A percentile compares a stretch with the other conserved stretches of the same genome.
Evolutionary conservation across 2,888 invertebrate genomes (phyloP).

Genomic region (Pachliopta kotzebuea): DNA sequence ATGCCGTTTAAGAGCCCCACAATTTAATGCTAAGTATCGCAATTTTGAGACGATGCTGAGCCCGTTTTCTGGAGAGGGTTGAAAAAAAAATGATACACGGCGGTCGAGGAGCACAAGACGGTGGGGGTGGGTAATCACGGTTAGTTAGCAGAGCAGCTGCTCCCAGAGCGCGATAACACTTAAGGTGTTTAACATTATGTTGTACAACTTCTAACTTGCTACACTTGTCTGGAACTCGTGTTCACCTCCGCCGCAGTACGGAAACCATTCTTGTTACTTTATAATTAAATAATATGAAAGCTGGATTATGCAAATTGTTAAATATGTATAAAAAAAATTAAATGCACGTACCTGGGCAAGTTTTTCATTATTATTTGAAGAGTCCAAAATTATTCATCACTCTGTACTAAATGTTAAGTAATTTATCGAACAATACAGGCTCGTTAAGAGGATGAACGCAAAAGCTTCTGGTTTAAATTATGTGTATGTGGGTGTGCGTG

Average conservation of each 20-base stretch:
- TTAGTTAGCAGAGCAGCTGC: constrained; percentile 70
- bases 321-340: neutral
- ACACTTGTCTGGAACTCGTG: constrained; percentile 27
- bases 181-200: constrained; percentile 59
- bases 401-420: constrained; percentile 50
- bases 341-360: constrained; percentile 25
- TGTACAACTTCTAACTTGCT: constrained; percentile 38
- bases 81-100: constrained; percentile 73
- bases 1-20: constrained; percentile 69
- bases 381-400: no score
- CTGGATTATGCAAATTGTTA: neutral
- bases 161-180: constrained; percentile 49
- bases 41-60: constrained; percentile 67
- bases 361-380: no score
- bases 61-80: constrained; percentile 61
- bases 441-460: constrained; percentile 65
- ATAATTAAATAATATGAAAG: constrained; percentile 22
- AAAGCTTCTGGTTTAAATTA: constrained; percentile 63
- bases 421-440: constrained; percentile 65
- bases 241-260: neutral
- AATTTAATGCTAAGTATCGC: constrained; percentile 78
- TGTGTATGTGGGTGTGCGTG: constrained; percentile 42
- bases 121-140: constrained; percentile 55
- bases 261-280: constrained; percentile 12
- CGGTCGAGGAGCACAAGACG: constrained; percentile 36